Evolutionary conservation across 2,113 vertebrate species (phyloP), one percentile per base, ranked within the genome.

Genomic region (Lycocorax pyrrhopterus): DNA sequence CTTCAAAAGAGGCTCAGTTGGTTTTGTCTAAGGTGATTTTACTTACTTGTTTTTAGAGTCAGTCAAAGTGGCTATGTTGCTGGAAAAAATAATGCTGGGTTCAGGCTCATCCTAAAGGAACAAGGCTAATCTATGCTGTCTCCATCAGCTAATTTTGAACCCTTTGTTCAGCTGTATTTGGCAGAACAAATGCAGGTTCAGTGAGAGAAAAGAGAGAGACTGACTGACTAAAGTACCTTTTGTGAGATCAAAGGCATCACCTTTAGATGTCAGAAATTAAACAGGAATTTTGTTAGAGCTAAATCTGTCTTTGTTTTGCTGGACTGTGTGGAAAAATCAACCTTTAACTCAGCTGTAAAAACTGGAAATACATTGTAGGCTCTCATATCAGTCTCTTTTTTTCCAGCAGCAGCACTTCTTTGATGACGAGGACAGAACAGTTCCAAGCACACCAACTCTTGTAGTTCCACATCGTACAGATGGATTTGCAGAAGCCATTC

Each of bases 381-480:
- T 87, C 73, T 94, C 30, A 51, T 89, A 74, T 87, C 55, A 92
- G 30, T 91, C 60, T 96, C 16, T 37, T 60, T 93, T 93, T 49
- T 91, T 81, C 69, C 73, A 97, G 95, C 98, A 99, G 98, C 99
- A 99, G 60, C 98, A 99, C 88, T 99, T 98, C 95, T 99, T 98
- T 81, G 99, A 99, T 69, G 99, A 99, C 35, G 99, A 99, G 75
- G 99, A 99, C 95, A 98, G 99, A 91, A 99, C 99, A 96, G 99
- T 99, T 90, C 99, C 99, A 73, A 99, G 98, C 97, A 98, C 99
- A 21, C 99, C 99, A 51, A 99, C 99, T 37, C 98, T 99, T 79
- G 98, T 99, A 58, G 98, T 98, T 18, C 99, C 98, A 23, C 99
- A 99, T 96, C 99, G 98, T 51, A 98, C 99, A 10, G 99, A 99